These are phyloP conservation scores for Perithous albicinctus DNA, from an alignment of 2,888 invertebrate genomes.

Conservation along the genomic window DNA sequence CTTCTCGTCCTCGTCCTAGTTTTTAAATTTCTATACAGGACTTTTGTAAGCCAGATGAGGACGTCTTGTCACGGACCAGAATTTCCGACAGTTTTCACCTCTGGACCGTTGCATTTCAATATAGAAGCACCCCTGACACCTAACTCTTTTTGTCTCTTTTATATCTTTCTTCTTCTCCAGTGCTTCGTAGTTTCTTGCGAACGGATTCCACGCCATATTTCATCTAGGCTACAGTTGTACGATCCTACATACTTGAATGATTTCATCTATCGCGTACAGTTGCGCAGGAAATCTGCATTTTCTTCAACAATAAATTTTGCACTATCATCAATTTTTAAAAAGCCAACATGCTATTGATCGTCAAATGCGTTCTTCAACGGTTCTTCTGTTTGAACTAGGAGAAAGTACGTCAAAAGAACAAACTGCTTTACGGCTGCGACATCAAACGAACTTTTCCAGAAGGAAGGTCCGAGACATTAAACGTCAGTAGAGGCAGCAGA, in stretches of 20 bases:
- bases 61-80: constrained; percentile 24
- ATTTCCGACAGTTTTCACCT: constrained; percentile 13
- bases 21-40: background rate
- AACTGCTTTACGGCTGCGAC: background rate
- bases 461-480: background rate
- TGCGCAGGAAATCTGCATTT: too few relatives aligned
- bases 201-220: background rate
- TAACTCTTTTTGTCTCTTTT: background rate
- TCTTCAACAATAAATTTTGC: too few relatives aligned
- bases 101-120: background rate
- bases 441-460: background rate
- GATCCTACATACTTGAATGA: background rate
- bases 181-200: background rate
- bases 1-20: background rate
- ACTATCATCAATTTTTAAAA: too few relatives aligned
- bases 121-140: background rate
- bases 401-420: background rate
- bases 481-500: background rate
- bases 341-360: background rate
- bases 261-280: background rate
- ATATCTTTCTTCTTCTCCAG: background rate
- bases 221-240: background rate
- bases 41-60: constrained; percentile 13
- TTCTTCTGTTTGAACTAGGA: background rate
- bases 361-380: background rate